These are phyloP conservation scores for Lysandra coridon DNA, from an alignment of 2,888 invertebrate species.

Conservation along the genomic window DNA sequence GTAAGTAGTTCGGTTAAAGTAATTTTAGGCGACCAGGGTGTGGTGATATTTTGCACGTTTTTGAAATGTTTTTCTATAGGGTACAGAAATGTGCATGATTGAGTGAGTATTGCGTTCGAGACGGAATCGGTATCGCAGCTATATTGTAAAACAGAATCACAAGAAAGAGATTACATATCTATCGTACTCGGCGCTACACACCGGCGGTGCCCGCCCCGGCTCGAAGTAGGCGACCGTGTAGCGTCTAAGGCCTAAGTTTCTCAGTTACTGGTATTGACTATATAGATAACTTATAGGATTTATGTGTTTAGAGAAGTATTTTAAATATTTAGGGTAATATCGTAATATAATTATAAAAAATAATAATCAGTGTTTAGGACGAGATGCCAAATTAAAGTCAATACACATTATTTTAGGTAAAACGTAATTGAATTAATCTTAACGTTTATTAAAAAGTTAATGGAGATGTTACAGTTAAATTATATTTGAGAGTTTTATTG, in stretches of 20 bases:
- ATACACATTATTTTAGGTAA: conserved; percentile 83
- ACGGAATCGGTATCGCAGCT: conserved; percentile 63
- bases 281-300: conserved; percentile 78
- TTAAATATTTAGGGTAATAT: conserved; percentile 78
- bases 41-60: conserved; percentile 81
- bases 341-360: conserved; percentile 67
- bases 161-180: conserved; percentile 73
- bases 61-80: conserved; percentile 78
- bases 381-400: conserved; percentile 85
- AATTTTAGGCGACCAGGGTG: conserved; percentile 81
- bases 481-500: conserved; percentile 81
- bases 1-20: conserved; percentile 76
- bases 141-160: conserved; percentile 48
- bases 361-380: conserved; percentile 78
- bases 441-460: conserved; percentile 78
- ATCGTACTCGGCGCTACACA: conserved; percentile 71
- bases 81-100: conserved; percentile 66
- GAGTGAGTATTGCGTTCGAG: conserved; percentile 61
- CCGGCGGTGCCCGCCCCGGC: conserved; percentile 51
- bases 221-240: conserved; percentile 65
- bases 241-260: conserved; percentile 75
- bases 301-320: conserved; percentile 81
- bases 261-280: conserved; percentile 75
- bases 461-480: conserved; percentile 79
- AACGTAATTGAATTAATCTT: conserved; percentile 77